Evolutionary conservation across 2,888 invertebrate genomes (phyloP), one percentile per base, ranked within the genome.

Genomic region (Mythimna impura): DNA sequence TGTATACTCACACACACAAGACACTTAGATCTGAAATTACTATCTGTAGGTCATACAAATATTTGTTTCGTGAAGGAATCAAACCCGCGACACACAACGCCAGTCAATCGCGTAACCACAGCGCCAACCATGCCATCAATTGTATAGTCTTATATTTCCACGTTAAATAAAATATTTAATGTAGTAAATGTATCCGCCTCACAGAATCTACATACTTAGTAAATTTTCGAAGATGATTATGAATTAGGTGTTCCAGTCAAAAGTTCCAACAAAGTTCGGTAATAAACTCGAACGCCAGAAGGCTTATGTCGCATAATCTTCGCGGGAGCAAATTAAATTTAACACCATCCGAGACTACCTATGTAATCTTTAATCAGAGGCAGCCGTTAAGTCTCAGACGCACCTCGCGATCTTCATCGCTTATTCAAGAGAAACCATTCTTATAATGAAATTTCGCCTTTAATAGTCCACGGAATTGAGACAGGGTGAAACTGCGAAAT

Each of bases 381-480:
- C 83, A 80, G 87, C 85, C 85, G 86, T 91, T 89, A 91, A 90
- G 87, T 86, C 87, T 83, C 82, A 85, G 85, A 86, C 87, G 86
- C 86, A 89, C 86, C 88, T 88, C 73, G 76, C 76, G 85, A 69
- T 87, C 84, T 88, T 91, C 90, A 91, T 91, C 90, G 91, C 90
- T 92, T 92, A 92, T 93, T 92, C 91, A 88, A 85, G 86, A 86
- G 87, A 89, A 43, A 88, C 91, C 91, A 93, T 93, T 93, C 93
- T 93, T 93, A 91, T 93, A 94, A 94, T 94, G 92, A 93, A 94
- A 94, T 94, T 93, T 91, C 90, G 89, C 88, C 90, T 91, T 91
- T 93, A 93, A 94, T 92, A 93, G 92, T 89, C 91, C 88, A 83
- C 90, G 86, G 92, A 90, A 93, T 93, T 91, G 91, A 92, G 93